A percentile compares a stretch with the other conserved stretches of the same genome.
Conservation (phyloP, 1,140 invertebrate genomes). For the Rhyzopertha dominica region DNA sequence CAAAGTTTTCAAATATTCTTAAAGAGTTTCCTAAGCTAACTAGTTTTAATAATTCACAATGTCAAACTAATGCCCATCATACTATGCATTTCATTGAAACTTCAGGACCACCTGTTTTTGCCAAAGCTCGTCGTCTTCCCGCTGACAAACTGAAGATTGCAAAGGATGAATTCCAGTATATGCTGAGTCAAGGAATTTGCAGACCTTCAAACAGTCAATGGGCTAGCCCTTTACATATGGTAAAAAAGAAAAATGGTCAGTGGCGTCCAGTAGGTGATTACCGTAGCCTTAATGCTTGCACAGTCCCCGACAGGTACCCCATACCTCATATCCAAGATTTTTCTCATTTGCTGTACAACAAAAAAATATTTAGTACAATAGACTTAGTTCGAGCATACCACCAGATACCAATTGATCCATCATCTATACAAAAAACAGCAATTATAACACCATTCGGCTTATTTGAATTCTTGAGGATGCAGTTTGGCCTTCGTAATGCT, state of each 20-base stretch:
- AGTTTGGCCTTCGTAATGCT: slow-evolving; percentile 26
- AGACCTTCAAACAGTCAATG: slow-evolving; percentile 43
- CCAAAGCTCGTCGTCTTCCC: slow-evolving; percentile 34
- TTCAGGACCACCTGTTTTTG: slow-evolving; percentile 36
- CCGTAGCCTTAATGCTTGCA: slow-evolving; percentile 44
- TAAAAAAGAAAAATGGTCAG: slow-evolving; percentile 39
- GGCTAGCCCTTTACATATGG: slow-evolving; percentile 44
- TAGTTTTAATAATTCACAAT: too few species aligned
- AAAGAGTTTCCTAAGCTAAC: too few species aligned
- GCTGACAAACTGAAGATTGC: slow-evolving; percentile 33
- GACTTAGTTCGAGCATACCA: too few species aligned
- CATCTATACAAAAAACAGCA: too few species aligned
- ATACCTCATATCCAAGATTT: slow-evolving; percentile 38
- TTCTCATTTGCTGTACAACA: slow-evolving; percentile 33
- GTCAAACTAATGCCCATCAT: too few species aligned
- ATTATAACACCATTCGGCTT: too few species aligned
- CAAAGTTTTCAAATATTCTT: too few species aligned
- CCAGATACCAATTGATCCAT: too few species aligned
- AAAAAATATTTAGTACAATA: too few species aligned
- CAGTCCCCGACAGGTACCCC: slow-evolving; percentile 43
- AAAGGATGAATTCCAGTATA: slow-evolving; percentile 32
- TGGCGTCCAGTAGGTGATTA: slow-evolving; percentile 48
- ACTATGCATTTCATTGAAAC: too few species aligned
- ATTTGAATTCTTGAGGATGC: too few species aligned
- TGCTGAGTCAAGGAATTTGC: slow-evolving; percentile 28